Evolutionary conservation across 2,888 invertebrate species (phyloP).

Genomic region (Thymelicus lineola): DNA sequence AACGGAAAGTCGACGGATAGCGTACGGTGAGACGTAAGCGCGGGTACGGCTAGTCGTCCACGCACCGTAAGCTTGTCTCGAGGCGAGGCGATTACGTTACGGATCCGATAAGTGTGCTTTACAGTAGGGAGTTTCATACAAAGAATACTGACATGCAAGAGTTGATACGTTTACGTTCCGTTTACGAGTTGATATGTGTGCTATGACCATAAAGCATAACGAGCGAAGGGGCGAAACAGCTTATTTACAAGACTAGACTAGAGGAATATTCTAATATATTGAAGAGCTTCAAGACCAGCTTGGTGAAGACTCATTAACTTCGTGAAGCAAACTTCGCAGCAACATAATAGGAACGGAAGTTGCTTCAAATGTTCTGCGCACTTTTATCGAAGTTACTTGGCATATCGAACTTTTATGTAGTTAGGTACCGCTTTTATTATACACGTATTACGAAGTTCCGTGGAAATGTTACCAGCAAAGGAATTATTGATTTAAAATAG

Average conservation of each 20-base stretch:
- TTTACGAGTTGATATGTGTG: no score
- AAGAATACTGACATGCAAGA: no score
- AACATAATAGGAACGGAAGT: conserved; percentile 4
- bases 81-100: no score
- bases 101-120: no score
- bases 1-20: no score
- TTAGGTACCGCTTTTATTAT: not conserved
- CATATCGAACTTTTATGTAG: not conserved
- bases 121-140: no score
- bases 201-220: no score
- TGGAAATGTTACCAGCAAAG: not conserved
- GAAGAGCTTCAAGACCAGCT: not conserved
- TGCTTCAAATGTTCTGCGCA: not conserved
- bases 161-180: no score
- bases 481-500: not conserved
- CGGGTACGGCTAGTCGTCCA: no score
- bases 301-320: not conserved
- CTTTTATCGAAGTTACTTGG: not conserved
- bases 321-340: not conserved
- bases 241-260: not conserved
- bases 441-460: not conserved
- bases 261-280: not conserved
- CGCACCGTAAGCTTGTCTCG: no score
- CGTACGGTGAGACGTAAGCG: no score
- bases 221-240: no score